Conservation (phyloP, 2,888 invertebrate genomes). For the Aporophyla nigra region DNA sequence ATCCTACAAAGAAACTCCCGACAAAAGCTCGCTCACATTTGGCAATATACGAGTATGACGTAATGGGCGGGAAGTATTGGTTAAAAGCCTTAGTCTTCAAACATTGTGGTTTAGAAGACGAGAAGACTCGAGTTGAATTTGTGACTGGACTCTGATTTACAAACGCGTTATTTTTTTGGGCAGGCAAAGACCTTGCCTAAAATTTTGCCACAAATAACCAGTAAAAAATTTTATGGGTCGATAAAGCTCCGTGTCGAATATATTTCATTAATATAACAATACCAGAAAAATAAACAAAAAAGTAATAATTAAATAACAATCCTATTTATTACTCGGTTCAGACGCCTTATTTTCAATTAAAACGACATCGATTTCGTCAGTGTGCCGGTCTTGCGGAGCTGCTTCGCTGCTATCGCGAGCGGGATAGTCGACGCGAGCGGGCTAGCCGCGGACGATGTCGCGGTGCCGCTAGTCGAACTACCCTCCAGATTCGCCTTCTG, state of each 20-base stretch:
- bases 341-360: conserved; percentile 26
- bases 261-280: neutral
- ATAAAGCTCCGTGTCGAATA: neutral
- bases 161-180: neutral
- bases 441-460: conserved; percentile 69
- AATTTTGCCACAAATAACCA: neutral
- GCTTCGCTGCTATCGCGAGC: conserved; percentile 93
- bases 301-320: conserved; percentile 21
- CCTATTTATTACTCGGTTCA: conserved; percentile 38
- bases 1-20: neutral
- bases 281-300: conserved; percentile 17
- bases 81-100: neutral
- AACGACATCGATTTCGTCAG: conserved; percentile 79
- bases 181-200: neutral
- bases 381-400: conserved; percentile 97
- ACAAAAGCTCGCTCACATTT: neutral
- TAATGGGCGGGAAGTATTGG: neutral
- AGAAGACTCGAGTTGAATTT: neutral
- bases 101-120: neutral
- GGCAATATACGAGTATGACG: neutral
- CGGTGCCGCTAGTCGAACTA: conserved; percentile 75
- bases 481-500: conserved; percentile 98
- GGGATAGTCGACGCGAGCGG: conserved; percentile 97
- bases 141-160: neutral
- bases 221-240: neutral